Percentiles rank a stretch among this genome's conserved stretches.
phyloP scores from a whole-genome alignment of 1,140 invertebrate genomes.

The Camponotus vicinus region DNA sequence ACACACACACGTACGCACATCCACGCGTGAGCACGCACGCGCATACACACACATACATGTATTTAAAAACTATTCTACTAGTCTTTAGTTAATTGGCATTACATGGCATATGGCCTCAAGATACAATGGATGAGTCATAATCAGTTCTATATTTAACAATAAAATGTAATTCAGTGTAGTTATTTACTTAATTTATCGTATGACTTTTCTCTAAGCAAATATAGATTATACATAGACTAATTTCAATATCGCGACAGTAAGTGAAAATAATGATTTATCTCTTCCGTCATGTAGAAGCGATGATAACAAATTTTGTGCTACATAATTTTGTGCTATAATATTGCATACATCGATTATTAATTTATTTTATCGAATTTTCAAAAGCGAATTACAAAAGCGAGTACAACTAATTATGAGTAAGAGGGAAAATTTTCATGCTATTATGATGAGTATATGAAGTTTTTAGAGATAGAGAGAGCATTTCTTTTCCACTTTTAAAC shows the following conservation, averaged over 20 bases:
- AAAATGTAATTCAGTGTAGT: constrained; percentile 10
- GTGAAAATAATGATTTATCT: neutral
- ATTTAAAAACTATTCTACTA: constrained; percentile 77
- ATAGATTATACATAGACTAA: neutral
- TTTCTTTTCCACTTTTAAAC: neutral
- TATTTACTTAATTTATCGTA: neutral
- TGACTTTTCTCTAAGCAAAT: neutral
- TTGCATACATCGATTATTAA: neutral
- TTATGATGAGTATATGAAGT: neutral
- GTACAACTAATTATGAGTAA: neutral
- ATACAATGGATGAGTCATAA: constrained; percentile 64
- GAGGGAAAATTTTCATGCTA: constrained; percentile 2
- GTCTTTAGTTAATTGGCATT: constrained; percentile 85
- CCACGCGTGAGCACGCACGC: too few relatives aligned
- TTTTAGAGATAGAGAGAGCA: neutral
- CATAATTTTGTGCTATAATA: neutral
- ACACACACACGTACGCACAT: constrained; percentile 62
- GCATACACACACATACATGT: constrained; percentile 51
- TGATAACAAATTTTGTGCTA: neutral
- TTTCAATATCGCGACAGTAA: neutral
- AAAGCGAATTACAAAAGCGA: neutral
- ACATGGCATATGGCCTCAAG: constrained; percentile 79
- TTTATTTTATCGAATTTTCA: constrained; percentile 3
- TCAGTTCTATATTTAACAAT: constrained; percentile 8
- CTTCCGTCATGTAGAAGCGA: constrained; percentile 1